phyloP scores from a whole-genome alignment of 2,113 vertebrate species.

The Nanorana parkeri region DNA sequence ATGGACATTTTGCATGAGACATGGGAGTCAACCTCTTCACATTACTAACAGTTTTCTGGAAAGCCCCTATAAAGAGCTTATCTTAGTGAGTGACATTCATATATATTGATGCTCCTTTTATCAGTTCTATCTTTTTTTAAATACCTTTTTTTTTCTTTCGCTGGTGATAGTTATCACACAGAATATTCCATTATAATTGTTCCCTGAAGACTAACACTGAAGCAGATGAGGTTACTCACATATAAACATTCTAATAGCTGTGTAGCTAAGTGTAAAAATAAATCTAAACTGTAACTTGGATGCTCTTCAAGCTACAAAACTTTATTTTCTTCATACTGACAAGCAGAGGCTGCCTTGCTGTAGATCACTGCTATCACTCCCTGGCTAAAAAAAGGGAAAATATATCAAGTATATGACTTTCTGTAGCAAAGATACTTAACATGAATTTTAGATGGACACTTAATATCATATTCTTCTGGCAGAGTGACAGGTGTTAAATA shows the following conservation, averaged over 20 bases:
- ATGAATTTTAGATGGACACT: conserved; percentile 42
- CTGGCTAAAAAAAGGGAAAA: conserved; percentile 15
- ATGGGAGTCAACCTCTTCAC: too few relatives aligned
- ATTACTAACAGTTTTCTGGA: too few relatives aligned
- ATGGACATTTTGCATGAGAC: too few relatives aligned
- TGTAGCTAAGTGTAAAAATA: conserved; percentile 31
- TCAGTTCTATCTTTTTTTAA: conserved; percentile 11
- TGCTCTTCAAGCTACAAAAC: conserved; percentile 43
- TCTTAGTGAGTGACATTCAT: background rate
- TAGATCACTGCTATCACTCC: conserved; percentile 29
- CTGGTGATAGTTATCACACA: background rate
- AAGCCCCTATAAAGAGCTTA: too few relatives aligned
- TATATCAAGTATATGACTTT: conserved; percentile 42
- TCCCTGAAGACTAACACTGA: conserved; percentile 5
- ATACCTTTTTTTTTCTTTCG: background rate
- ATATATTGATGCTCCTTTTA: background rate
- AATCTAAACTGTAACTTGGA: conserved; percentile 19
- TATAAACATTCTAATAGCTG: conserved; percentile 40
- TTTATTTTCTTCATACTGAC: conserved; percentile 30
- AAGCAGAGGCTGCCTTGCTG: conserved; percentile 20
- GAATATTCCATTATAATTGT: conserved; percentile 12
- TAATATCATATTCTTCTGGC: conserved; percentile 39
- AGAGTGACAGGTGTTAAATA: conserved; percentile 43
- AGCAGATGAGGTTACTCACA: conserved; percentile 40
- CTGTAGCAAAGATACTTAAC: conserved; percentile 44